phyloP scores from a whole-genome alignment of 2,888 invertebrate genomes.

The Spodoptera littoralis region DNA sequence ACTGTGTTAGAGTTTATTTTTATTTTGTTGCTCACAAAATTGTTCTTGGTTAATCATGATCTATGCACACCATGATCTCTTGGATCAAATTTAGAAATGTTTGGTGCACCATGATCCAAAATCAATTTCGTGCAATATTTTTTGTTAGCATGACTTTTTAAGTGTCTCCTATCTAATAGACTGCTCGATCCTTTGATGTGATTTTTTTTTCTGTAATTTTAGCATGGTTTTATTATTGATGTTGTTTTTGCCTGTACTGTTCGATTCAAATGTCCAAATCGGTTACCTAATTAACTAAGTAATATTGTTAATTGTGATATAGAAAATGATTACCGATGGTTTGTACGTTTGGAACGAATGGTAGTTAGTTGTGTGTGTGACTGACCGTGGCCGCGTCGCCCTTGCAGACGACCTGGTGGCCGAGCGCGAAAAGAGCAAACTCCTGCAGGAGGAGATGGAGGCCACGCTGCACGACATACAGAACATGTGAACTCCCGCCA shows the following conservation, averaged over 20 bases:
- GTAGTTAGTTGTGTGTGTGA: slow-evolving; percentile 78
- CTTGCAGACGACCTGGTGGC: slow-evolving; percentile 97
- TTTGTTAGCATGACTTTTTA: slow-evolving; percentile 78
- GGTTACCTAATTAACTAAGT: not conserved
- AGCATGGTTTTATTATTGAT: slow-evolving; percentile 82
- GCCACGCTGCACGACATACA: slow-evolving; percentile 99
- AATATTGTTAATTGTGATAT: not conserved
- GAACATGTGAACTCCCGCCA: slow-evolving; percentile 94
- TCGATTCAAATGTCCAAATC: slow-evolving; percentile 62
- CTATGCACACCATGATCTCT: slow-evolving; percentile 11
- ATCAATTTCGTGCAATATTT: slow-evolving; percentile 57
- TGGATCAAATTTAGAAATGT: not conserved
- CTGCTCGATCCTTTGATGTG: slow-evolving; percentile 79
- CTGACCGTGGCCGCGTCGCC: slow-evolving; percentile 84
- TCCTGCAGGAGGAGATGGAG: slow-evolving; percentile 99
- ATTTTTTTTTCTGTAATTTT: slow-evolving; percentile 69
- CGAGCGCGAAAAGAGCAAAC: slow-evolving; percentile 98
- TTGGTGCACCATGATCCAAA: slow-evolving; percentile 35
- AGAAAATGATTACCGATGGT: slow-evolving; percentile 1
- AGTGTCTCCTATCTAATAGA: slow-evolving; percentile 80
- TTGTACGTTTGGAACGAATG: slow-evolving; percentile 64
- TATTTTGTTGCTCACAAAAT: slow-evolving; percentile 51
- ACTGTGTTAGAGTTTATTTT: slow-evolving; percentile 70
- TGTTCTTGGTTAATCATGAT: slow-evolving; percentile 43
- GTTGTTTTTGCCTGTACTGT: slow-evolving; percentile 79